phyloP scores from a whole-genome alignment of 2,113 vertebrate genomes.

The Vulpes ferrilata region DNA sequence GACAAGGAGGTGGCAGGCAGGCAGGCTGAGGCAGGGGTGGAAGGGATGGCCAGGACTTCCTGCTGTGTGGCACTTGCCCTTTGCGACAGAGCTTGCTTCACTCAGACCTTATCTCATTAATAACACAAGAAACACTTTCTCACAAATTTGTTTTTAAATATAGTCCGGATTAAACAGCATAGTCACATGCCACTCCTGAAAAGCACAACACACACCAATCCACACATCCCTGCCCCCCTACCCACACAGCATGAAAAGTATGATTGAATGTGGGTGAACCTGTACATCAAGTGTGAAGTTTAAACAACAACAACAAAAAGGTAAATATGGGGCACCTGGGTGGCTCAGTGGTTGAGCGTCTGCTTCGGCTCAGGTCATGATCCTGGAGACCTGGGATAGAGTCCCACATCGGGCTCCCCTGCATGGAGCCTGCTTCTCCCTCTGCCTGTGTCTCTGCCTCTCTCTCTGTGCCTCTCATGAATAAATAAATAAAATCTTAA shows the following conservation, averaged over 20 bases:
- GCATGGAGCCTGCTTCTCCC: no score
- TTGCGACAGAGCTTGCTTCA: constrained; percentile 86
- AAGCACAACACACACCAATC: neutral
- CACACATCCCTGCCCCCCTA: neutral
- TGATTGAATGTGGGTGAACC: neutral
- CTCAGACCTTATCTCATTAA: constrained; percentile 85
- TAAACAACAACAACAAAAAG: neutral
- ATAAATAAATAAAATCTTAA: no score
- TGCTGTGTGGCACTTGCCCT: constrained; percentile 87
- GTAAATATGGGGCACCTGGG: neutral
- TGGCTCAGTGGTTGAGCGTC: no score
- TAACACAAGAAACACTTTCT: constrained; percentile 80
- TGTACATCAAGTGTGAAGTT: neutral
- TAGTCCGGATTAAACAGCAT: constrained; percentile 78
- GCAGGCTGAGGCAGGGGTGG: constrained; percentile 74
- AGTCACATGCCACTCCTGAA: constrained; percentile 68
- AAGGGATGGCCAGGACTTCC: constrained; percentile 89
- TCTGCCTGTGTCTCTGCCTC: no score
- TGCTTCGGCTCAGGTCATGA: no score
- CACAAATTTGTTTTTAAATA: constrained; percentile 84
- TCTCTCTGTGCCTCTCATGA: no score
- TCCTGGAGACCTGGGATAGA: no score
- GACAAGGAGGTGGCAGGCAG: constrained; percentile 81
- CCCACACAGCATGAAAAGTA: neutral
- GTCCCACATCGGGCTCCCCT: no score